Evolutionary conservation across 2,888 invertebrate genomes (phyloP), one percentile per base, ranked within the genome.

Genomic region (Podabrus alpinus): DNA sequence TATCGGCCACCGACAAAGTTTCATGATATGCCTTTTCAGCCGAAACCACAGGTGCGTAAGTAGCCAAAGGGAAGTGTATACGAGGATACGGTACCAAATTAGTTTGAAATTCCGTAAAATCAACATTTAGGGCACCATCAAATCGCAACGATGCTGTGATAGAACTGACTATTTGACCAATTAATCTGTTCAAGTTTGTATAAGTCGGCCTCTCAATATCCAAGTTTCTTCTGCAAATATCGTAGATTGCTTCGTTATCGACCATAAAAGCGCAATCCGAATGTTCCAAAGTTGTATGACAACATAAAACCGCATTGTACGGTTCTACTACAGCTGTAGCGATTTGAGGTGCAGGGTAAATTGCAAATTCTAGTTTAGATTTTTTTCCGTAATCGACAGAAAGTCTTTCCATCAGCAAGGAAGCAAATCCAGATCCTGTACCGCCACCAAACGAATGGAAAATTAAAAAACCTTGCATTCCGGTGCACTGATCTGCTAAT

Each of bases 361-460:
- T n/a, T n/a, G n/a, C n/a, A n/a, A n/a, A n/a, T n/a, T n/a, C n/a
- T n/a, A n/a, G n/a, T n/a, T n/a, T n/a, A n/a, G n/a, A n/a, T n/a
- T n/a, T n/a, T n/a, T n/a, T n/a, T n/a, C n/a, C n/a, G 87, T 97
- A 97, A 88, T 97, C 96, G 1, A 96, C 95, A 64, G 95, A 95
- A 59, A 97, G 91, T 66, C 95, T 90, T 88, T 97, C 96, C 97
- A 97, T 96, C 77, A 97, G 89, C 79, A 97, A 90, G 1, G 97
- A 96, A 0, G 96, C 95, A 88, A 97, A 97, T 16, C 97, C 97
- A 45, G 95, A 96, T 70, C 96, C 97, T 80, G 96, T 97, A 80
- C 97, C 97, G 77, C 92, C 94, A 74, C 93, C 97, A 86, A 97
- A 97, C 15, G 96, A 96, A 88, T 97, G 97, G 90, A 97, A 97